Evolutionary conservation across 2,888 invertebrate genomes (phyloP).

Genomic region (Agrenia bidenticulata): DNA sequence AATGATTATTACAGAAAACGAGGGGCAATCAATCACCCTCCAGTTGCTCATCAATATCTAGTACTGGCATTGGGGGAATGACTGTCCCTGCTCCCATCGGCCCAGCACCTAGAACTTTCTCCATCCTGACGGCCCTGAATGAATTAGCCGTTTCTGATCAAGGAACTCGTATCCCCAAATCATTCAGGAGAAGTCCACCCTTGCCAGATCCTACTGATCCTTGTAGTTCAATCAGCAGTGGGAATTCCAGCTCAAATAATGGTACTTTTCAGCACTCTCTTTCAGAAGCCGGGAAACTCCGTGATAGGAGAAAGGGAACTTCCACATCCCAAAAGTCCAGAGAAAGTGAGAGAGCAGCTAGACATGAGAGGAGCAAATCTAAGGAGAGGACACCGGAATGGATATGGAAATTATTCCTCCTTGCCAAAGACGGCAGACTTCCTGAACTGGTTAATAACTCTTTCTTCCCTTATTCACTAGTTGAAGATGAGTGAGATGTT

Average conservation of each 20-base stretch:
- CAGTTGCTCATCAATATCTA: slow-evolving; percentile 38
- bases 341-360: slow-evolving; percentile 12
- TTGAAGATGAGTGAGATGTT: too few relatives aligned
- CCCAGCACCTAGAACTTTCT: slow-evolving; percentile 45
- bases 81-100: slow-evolving; percentile 26
- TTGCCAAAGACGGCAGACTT: slow-evolving; percentile 55
- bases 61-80: slow-evolving; percentile 14
- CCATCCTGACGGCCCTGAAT: slow-evolving; percentile 49
- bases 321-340: background rate
- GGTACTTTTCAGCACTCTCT: background rate
- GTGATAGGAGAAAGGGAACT: background rate
- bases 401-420: slow-evolving; percentile 56
- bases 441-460: slow-evolving; percentile 55
- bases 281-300: background rate
- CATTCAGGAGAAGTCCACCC: too few relatives aligned
- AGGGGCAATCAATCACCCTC: slow-evolving; percentile 48
- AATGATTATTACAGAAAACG: slow-evolving; percentile 23
- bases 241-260: background rate
- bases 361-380: slow-evolving; percentile 46
- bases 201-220: too few relatives aligned
- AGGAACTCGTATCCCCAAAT: too few relatives aligned
- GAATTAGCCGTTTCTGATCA: slow-evolving; percentile 25
- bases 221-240: background rate
- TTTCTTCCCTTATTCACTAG: too few relatives aligned
- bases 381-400: slow-evolving; percentile 56